Base-by-base conservation (phyloP, 1,140 invertebrate species). In the Adelges cooleyi region DNA sequence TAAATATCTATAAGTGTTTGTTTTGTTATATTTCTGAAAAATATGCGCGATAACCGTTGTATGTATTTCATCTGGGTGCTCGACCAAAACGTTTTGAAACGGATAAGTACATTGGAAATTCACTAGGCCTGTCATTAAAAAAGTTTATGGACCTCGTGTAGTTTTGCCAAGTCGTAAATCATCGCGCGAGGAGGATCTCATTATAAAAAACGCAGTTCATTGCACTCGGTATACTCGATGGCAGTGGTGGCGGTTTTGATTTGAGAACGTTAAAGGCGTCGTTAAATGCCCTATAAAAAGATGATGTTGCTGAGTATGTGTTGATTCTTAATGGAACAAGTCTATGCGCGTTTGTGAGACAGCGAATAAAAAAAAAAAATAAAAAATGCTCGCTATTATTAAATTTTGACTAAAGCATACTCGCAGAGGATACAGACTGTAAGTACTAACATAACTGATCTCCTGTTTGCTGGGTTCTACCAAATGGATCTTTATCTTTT, bases 111-210 rank as follows among this genome's bases (percentile, higher is more conserved):
- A n/a, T n/a, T n/a, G 18, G 38, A 59, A 44, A 44, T 44, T 25
- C 27, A 18, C 38, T 42, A 27, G 20, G 25, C 9, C 23, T 0
- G 23, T 25, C 22, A 27, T 59, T 59, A 59, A 59, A 27, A 27
- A 25, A 15, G 10, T 44, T 59, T n/a, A 59, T 59, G 27, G 53
- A n/a, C 38, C 17, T 59, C 44, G 27, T 17, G 23, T 42, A 44
- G 40, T 59, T 59, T 59, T 59, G 53, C 53, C 53, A 59, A 59
- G 53, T 59, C 53, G 23, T 59, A 59, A 59, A 44, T 59, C 38
- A 59, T 59, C 15, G 20, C 13, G 20, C 38, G 11, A 18, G 27
- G 36, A 17, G 33, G 33, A 25, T 29, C 22, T 44, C 53, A 27
- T 59, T 59, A 38, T 38, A 59, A 59, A 59, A 59, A 36, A 2